Evolutionary conservation across 2,797 vertebrate genomes (phyloP).

Genomic region (Sebastes vulpes): DNA sequence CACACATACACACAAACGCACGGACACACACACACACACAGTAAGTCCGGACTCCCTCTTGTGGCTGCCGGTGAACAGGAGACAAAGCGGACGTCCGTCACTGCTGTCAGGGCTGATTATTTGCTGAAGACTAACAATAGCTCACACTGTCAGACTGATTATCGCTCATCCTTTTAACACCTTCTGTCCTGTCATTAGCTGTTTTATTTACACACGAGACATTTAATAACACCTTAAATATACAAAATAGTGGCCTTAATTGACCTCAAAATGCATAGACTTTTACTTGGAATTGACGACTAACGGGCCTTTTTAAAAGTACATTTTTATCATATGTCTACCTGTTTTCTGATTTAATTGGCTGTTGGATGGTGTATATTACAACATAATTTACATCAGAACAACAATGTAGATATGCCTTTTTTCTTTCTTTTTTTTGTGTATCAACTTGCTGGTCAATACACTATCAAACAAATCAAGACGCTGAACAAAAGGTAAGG

Average conservation of each 20-base stretch:
- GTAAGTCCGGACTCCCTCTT: constrained; percentile 46
- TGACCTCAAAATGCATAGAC: neutral
- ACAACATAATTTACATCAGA: neutral
- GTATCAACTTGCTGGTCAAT: no score
- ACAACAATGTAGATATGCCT: neutral
- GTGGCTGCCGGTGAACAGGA: constrained; percentile 18
- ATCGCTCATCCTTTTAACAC: neutral
- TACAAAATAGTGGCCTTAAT: neutral
- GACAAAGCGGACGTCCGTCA: neutral
- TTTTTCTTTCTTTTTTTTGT: neutral
- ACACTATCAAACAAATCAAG: no score
- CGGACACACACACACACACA: neutral
- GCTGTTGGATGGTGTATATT: neutral
- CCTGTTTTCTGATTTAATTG: neutral
- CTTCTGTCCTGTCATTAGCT: constrained; percentile 8
- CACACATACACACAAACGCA: neutral
- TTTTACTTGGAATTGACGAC: neutral
- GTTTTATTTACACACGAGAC: neutral
- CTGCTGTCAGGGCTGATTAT: constrained; percentile 22
- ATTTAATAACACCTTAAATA: neutral
- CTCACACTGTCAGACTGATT: constrained; percentile 43
- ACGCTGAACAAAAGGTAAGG: no score
- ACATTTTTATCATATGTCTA: neutral
- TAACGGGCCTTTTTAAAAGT: no score
- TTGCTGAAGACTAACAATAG: constrained; percentile 42